Percentiles rank a stretch among this genome's conserved stretches.
phyloP scores from a whole-genome alignment of 1,140 invertebrate genomes.

The Olivierus martensii region DNA sequence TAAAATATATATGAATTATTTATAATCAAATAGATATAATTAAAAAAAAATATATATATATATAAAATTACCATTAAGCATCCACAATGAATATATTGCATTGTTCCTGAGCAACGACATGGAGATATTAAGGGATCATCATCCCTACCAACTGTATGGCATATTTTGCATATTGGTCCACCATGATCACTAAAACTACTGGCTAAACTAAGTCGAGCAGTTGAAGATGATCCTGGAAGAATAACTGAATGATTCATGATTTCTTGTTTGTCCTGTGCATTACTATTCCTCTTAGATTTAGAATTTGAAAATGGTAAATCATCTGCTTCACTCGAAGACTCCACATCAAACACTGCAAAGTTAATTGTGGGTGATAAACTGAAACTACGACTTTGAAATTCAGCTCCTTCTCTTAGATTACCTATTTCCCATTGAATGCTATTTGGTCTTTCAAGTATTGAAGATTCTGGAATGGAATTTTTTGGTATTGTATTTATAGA shows the following conservation, averaged over 20 bases:
- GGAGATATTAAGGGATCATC: slow-evolving; percentile 38
- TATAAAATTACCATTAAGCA: slow-evolving; percentile 36
- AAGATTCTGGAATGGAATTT: neutral
- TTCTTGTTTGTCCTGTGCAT: slow-evolving; percentile 5
- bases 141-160: slow-evolving; percentile 34
- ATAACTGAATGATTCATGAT: slow-evolving; percentile 3
- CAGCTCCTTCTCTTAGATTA: neutral
- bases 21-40: too few species aligned
- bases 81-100: slow-evolving; percentile 38
- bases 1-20: too few species aligned
- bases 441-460: slow-evolving; percentile 6
- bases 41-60: neutral
- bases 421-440: slow-evolving; percentile 9
- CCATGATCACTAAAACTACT: slow-evolving; percentile 20
- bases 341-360: slow-evolving; percentile 13
- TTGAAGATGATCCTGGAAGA: slow-evolving; percentile 12
- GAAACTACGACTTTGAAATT: slow-evolving; percentile 9
- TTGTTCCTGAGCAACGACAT: slow-evolving; percentile 39
- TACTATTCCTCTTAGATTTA: neutral
- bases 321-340: slow-evolving; percentile 10
- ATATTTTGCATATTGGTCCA: slow-evolving; percentile 37
- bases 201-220: slow-evolving; percentile 17
- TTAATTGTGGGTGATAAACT: slow-evolving; percentile 10
- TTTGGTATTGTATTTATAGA: too few species aligned
- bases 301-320: slow-evolving; percentile 1